A percentile compares a stretch with the other conserved stretches of the same genome.
Conservation (phyloP, 2,888 invertebrate genomes). For the Strigamia crassipes region DNA sequence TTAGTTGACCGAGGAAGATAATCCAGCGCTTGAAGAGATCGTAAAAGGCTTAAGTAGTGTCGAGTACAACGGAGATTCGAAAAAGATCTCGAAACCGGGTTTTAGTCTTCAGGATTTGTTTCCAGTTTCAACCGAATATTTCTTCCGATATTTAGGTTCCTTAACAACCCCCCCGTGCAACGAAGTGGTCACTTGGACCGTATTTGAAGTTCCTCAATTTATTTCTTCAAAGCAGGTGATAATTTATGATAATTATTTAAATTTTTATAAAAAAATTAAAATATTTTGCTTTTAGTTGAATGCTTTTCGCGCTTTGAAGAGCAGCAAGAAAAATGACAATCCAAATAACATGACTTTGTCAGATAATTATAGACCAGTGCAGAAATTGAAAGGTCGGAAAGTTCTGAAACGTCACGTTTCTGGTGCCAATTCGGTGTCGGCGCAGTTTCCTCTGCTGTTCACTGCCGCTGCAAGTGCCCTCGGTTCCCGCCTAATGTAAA, state of each 20-base stretch:
- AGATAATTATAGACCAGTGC: neutral
- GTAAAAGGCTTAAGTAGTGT: neutral
- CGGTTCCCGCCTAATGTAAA: neutral
- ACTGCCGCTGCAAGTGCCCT: neutral
- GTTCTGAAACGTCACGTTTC: neutral
- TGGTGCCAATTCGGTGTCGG: neutral
- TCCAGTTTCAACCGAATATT: neutral
- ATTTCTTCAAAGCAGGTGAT: neutral
- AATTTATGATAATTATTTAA: too few species aligned
- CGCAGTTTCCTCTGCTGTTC: neutral
- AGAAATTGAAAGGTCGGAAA: neutral
- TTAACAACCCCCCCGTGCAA: neutral
- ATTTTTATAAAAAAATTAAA: too few species aligned
- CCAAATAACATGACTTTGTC: neutral
- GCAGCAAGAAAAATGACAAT: neutral
- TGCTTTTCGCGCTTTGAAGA: neutral
- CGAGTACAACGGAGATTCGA: neutral
- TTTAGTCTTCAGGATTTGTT: neutral
- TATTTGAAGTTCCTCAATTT: neutral
- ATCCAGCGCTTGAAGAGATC: neutral
- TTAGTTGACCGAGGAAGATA: neutral
- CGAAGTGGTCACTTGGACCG: neutral
- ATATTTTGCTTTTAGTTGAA: too few species aligned
- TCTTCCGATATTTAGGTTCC: neutral
- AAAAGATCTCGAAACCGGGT: neutral